phyloP scores from a whole-genome alignment of 35 echinoderm and acorn worm species.

The Stichopus chloronotus region DNA sequence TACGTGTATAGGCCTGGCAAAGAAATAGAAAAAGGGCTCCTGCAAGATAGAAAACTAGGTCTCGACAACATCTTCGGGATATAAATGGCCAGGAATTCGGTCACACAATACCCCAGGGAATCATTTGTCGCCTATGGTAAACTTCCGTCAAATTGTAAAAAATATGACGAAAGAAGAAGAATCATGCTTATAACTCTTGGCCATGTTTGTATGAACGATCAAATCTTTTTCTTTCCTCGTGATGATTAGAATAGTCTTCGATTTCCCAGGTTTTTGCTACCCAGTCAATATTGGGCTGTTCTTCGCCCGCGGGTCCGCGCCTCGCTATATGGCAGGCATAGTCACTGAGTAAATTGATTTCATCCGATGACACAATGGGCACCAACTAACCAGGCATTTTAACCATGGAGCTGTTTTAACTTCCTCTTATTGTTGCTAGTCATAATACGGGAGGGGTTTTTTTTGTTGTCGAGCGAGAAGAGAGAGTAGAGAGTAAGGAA shows the following conservation, averaged over 20 bases:
- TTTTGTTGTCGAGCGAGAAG: neutral
- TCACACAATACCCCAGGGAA: conserved; percentile 46
- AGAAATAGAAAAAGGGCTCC: conserved; percentile 22
- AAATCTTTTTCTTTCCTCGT: conserved; percentile 59
- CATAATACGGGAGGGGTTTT: conserved; percentile 10
- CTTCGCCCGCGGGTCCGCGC: conserved; percentile 26
- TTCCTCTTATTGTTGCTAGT: conserved; percentile 39
- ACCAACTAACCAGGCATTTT: conserved; percentile 54
- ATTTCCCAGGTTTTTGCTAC: conserved; percentile 60
- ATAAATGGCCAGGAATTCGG: conserved; percentile 56
- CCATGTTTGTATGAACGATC: conserved; percentile 63
- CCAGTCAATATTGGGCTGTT: conserved; percentile 56
- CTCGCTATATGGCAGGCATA: conserved; percentile 12
- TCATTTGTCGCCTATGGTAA: conserved; percentile 59
- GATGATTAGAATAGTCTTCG: conserved; percentile 56
- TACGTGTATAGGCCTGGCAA: neutral
- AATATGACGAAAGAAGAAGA: conserved; percentile 38
- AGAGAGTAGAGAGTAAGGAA: neutral
- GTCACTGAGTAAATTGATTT: conserved; percentile 57
- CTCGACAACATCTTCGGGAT: conserved; percentile 61
- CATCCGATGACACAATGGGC: conserved; percentile 47
- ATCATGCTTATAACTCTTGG: conserved; percentile 51
- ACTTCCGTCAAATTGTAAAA: conserved; percentile 65
- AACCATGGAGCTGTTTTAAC: neutral
- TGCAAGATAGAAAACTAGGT: conserved; percentile 46